Conservation (phyloP, 2,113 vertebrate genomes). For the Pyxicephalus adspersus region DNA sequence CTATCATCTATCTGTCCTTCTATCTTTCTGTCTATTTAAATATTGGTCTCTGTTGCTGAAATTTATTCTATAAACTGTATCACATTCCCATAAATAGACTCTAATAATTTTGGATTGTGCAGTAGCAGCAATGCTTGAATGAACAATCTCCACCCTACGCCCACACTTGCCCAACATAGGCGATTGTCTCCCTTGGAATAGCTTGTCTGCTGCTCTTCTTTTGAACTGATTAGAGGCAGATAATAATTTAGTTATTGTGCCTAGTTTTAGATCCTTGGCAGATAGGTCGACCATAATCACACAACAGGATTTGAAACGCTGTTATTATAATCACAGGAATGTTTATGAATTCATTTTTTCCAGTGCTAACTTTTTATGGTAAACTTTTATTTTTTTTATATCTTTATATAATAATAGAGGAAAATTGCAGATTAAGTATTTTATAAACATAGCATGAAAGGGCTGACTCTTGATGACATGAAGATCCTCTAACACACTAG, state of each 20-base stretch:
- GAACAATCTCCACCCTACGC: neutral
- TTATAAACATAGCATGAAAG: too few relatives aligned
- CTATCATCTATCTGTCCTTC: neutral
- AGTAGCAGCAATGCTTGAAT: neutral
- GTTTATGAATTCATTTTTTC: neutral
- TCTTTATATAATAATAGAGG: too few relatives aligned
- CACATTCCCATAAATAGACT: neutral
- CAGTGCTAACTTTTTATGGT: neutral
- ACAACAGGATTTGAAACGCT: neutral
- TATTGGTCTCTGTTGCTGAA: too few relatives aligned
- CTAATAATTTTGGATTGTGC: neutral
- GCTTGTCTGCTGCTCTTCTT: neutral
- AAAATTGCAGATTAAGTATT: too few relatives aligned
- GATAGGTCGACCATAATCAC: neutral
- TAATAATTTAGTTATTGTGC: conserved; percentile 41
- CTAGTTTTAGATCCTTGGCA: conserved; percentile 5
- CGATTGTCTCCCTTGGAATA: neutral
- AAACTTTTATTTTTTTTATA: too few relatives aligned
- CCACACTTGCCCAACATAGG: conserved; percentile 43
- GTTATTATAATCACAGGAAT: neutral
- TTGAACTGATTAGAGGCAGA: neutral
- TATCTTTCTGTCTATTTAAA: neutral
- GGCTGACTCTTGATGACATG: too few relatives aligned
- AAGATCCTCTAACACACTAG: too few relatives aligned
- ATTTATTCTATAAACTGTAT: neutral